These are phyloP conservation scores for Drosophila fulvimacula DNA, from an alignment of 2,888 invertebrate genomes.

Conservation along the genomic window DNA sequence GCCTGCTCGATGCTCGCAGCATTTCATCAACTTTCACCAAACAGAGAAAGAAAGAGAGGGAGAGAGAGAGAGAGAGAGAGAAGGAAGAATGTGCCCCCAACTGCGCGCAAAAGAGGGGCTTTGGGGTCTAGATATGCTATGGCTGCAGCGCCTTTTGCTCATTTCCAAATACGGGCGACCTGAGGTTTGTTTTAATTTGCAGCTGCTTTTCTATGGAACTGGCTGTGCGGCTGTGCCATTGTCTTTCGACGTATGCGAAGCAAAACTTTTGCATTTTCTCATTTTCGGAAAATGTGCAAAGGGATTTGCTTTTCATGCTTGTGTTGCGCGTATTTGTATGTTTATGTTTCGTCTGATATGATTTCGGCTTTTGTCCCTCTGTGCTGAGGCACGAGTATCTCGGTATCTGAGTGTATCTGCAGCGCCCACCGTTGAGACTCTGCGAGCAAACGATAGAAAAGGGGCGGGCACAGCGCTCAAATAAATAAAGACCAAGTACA, in stretches of 20 bases:
- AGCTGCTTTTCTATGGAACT: slow-evolving; percentile 67
- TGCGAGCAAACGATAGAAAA: slow-evolving; percentile 40
- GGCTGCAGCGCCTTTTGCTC: slow-evolving; percentile 58
- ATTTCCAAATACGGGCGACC: slow-evolving; percentile 80
- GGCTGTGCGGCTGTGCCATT: slow-evolving; percentile 31
- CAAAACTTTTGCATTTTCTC: slow-evolving; percentile 81
- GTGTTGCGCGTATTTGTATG: slow-evolving; percentile 68
- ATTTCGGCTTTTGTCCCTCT: slow-evolving; percentile 68
- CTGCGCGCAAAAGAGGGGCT: neutral
- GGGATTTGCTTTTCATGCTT: slow-evolving; percentile 80
- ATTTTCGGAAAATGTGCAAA: slow-evolving; percentile 81
- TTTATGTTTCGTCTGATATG: slow-evolving; percentile 77
- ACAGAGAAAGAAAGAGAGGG: neutral
- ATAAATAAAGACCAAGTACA: slow-evolving; percentile 78
- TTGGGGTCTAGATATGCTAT: slow-evolving; percentile 6
- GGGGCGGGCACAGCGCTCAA: slow-evolving; percentile 28
- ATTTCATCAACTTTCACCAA: slow-evolving; percentile 68
- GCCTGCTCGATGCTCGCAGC: slow-evolving; percentile 26
- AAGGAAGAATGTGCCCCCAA: neutral
- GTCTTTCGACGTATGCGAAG: slow-evolving; percentile 60
- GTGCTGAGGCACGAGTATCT: slow-evolving; percentile 32
- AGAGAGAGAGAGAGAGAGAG: neutral
- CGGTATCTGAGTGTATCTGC: slow-evolving; percentile 21
- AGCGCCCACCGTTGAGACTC: slow-evolving; percentile 67
- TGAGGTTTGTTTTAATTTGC: slow-evolving; percentile 81